Evolutionary conservation across 92 coral and sea anemone genomes (phyloP).

Genomic region (Zoanthus sansibaricus): DNA sequence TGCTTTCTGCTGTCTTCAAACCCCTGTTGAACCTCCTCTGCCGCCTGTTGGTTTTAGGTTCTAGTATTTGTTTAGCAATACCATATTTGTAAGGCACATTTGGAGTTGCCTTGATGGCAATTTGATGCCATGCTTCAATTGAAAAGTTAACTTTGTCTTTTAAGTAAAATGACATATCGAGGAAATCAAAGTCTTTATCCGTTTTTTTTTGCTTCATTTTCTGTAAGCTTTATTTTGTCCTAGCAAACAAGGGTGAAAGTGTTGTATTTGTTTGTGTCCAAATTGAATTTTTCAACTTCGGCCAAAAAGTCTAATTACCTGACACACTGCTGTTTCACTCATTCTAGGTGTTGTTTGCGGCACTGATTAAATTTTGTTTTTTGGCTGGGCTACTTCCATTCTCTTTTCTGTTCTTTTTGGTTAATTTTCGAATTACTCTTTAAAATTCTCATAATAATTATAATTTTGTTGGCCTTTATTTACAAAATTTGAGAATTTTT

Average conservation of each 20-base stretch:
- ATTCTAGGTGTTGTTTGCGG: slow-evolving; percentile 38
- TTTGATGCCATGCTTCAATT: slow-evolving; percentile 74
- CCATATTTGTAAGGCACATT: slow-evolving; percentile 46
- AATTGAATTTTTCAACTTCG: not conserved
- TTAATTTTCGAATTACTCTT: slow-evolving; percentile 22
- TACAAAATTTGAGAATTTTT: slow-evolving; percentile 27
- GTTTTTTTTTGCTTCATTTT: slow-evolving; percentile 52
- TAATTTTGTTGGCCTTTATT: not conserved
- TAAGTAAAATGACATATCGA: slow-evolving; percentile 63
- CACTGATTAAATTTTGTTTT: slow-evolving; percentile 34
- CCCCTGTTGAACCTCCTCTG: slow-evolving; percentile 60
- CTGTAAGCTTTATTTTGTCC: slow-evolving; percentile 41
- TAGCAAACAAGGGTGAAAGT: slow-evolving; percentile 41
- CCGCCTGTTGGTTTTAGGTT: slow-evolving; percentile 56
- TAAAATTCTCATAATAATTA: slow-evolving; percentile 36
- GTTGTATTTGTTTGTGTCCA: slow-evolving; percentile 28
- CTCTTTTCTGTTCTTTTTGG: slow-evolving; percentile 16
- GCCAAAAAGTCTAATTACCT: slow-evolving; percentile 47
- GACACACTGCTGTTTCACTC: slow-evolving; percentile 48
- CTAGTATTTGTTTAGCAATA: slow-evolving; percentile 51
- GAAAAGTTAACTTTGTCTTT: slow-evolving; percentile 67
- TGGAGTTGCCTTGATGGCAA: slow-evolving; percentile 53
- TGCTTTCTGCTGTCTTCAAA: slow-evolving; percentile 47
- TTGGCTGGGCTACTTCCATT: slow-evolving; percentile 51
- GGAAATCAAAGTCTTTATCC: slow-evolving; percentile 48